Conservation (phyloP, 2,113 vertebrate genomes). For the Lates calcarifer region DNA sequence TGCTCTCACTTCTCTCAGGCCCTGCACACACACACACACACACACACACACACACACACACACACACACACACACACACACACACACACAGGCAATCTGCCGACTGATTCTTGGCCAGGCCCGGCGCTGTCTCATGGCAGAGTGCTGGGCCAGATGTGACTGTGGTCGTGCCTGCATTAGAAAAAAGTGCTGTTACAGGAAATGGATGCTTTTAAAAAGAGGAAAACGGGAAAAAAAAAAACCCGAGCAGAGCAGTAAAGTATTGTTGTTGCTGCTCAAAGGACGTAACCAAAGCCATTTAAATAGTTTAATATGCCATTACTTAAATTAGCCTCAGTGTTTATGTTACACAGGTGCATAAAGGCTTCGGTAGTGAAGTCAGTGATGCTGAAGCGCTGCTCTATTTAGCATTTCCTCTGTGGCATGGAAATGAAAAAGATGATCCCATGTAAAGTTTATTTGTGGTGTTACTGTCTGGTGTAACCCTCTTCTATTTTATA, state of each 20-base stretch:
- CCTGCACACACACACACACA: conserved; percentile 56
- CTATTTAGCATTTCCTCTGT: background rate
- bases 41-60: conserved; percentile 64
- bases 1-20: conserved; percentile 38
- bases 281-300: conserved; percentile 62
- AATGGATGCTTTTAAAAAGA: conserved; percentile 78
- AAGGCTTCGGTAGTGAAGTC: conserved; percentile 42
- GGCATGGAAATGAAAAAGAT: background rate
- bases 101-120: conserved; percentile 78
- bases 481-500: background rate
- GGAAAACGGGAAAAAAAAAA: conserved; percentile 51
- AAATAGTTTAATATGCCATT: conserved; percentile 72
- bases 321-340: conserved; percentile 68
- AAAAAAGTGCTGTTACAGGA: conserved; percentile 79
- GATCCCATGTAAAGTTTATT: background rate
- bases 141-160: conserved; percentile 87
- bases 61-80: conserved; percentile 56
- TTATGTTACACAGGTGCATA: conserved; percentile 59
- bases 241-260: conserved; percentile 54
- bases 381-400: conserved; percentile 23
- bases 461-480: no score
- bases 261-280: conserved; percentile 72
- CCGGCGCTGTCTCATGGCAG: conserved; percentile 76
- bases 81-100: conserved; percentile 73
- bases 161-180: conserved; percentile 81